Base-by-base conservation (phyloP, 1,140 invertebrate genomes). In the Uloborus diversus region DNA sequence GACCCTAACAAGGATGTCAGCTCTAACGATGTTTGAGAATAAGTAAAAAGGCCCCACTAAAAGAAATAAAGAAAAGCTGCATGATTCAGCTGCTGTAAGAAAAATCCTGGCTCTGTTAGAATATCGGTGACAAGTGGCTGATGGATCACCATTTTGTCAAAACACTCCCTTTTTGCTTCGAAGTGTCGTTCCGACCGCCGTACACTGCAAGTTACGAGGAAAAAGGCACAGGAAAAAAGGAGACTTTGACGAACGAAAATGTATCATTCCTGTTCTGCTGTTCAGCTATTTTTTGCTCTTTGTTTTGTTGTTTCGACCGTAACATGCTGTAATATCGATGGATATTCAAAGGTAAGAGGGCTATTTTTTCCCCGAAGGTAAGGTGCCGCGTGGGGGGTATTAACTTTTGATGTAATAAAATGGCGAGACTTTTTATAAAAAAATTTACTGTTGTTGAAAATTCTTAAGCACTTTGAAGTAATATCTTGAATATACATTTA, bases 141-240 rank as follows among this genome's bases (percentile, higher is more conserved):
- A 76, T 76, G 73, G 73, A 76, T 76, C 57, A 76, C 61, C 61
- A 30, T 28, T 76, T 76, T 76, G 73, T 76, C 73, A 76, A 65
- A 76, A 65, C 73, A 76, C 73, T 76, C 61, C 73, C 73, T 56
- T 23, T 7, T 28, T 28, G 53, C 5, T n/a, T 32, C 49, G 9
- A 42, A 42, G 9, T 13, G 9, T 42, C 37, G 37, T 42, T 42
- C 2, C 37, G 17, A 13, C 37, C 37, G 17, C 37, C 37, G 17
- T 13, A 17, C 17, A 42, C 37, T 9, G 17, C 37, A 42, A 13
- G 37, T 42, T 9, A 13, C 9, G 9, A 17, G 37, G 9, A 13
- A 42, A 42, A 42, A 42, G 17, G 37, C 9, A 42, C 37, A 42
- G 17, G 37, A 42, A 42, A 42, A 17, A 42, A 42, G 14, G 37